Percentiles rank a stretch among this genome's conserved stretches.
These are phyloP conservation scores for Aphelenchoides besseyi DNA, from an alignment of 1,140 invertebrate genomes.

Conservation along the genomic window DNA sequence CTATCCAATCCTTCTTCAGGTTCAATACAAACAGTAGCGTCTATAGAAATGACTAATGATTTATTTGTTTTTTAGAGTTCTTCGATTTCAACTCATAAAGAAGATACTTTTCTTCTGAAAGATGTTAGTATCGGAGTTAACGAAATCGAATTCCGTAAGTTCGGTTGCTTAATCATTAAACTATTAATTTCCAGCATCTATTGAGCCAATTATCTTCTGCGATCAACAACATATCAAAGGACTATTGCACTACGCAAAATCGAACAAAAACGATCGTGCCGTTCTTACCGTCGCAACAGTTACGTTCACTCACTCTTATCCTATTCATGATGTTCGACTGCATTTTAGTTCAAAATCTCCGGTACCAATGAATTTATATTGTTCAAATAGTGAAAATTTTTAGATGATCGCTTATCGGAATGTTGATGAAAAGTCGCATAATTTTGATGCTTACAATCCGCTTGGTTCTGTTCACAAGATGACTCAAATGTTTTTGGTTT, in stretches of 20 bases:
- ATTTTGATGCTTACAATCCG: slow-evolving; percentile 19
- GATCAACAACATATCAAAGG: slow-evolving; percentile 19
- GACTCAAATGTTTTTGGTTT: slow-evolving; percentile 21
- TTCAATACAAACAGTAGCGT: too few species aligned
- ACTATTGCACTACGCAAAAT: slow-evolving; percentile 12
- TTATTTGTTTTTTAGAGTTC: too few species aligned
- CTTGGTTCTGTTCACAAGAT: slow-evolving; percentile 17
- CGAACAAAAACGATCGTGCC: not conserved
- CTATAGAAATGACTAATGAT: too few species aligned
- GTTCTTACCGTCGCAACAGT: slow-evolving; percentile 11
- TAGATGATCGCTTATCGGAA: slow-evolving; percentile 11
- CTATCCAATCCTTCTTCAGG: not conserved
- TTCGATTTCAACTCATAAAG: too few species aligned
- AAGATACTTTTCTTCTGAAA: slow-evolving; percentile 22
- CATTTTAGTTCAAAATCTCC: slow-evolving; percentile 19
- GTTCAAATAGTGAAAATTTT: not conserved
- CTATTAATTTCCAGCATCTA: slow-evolving; percentile 4
- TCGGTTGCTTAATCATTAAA: not conserved
- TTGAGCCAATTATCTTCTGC: slow-evolving; percentile 20
- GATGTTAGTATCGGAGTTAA: slow-evolving; percentile 10
- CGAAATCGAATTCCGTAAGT: slow-evolving; percentile 23
- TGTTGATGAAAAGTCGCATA: not conserved
- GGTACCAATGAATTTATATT: not conserved
- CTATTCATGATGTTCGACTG: slow-evolving; percentile 9
- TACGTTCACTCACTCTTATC: not conserved